phyloP scores from a whole-genome alignment of 30 jellyfish, hydroid and myxozoan genomes.

The Clytia hemisphaerica region DNA sequence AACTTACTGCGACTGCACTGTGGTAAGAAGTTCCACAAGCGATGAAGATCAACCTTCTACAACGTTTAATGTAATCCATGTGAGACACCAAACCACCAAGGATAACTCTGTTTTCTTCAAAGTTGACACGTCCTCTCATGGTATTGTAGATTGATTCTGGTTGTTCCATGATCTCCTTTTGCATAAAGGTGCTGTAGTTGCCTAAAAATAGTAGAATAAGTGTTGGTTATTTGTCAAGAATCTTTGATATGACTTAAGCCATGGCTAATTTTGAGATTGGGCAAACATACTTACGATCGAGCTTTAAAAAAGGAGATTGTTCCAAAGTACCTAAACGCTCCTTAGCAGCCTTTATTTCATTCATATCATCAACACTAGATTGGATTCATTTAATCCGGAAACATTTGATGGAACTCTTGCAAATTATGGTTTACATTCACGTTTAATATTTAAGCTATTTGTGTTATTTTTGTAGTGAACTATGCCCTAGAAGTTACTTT shows the following conservation, averaged over 20 bases:
- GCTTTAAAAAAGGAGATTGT: no score
- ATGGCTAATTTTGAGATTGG: not conserved
- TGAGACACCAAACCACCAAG: conserved; percentile 98
- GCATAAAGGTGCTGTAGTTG: conserved; percentile 90
- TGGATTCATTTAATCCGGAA: no score
- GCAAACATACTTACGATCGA: no score
- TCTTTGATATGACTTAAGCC: not conserved
- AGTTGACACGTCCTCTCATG: conserved; percentile 97
- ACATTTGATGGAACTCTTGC: no score
- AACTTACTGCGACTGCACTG: conserved; percentile 99
- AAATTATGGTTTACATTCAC: no score
- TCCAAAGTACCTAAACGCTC: no score
- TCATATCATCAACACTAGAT: no score
- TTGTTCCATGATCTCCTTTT: conserved; percentile 98
- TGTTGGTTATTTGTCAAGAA: no score
- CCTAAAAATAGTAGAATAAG: conserved; percentile 28
- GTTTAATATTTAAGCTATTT: no score
- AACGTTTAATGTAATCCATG: conserved; percentile 80
- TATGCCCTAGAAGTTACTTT: not conserved
- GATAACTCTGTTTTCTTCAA: conserved; percentile 48
- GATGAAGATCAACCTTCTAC: conserved; percentile 93
- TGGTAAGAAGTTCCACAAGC: conserved; percentile 99
- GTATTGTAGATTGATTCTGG: conserved; percentile 95
- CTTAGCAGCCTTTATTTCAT: no score
- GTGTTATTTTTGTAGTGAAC: no score